These are phyloP conservation scores for Kryptolebias marmoratus DNA, from an alignment of 2,113 vertebrate genomes.

Conservation along the genomic window DNA sequence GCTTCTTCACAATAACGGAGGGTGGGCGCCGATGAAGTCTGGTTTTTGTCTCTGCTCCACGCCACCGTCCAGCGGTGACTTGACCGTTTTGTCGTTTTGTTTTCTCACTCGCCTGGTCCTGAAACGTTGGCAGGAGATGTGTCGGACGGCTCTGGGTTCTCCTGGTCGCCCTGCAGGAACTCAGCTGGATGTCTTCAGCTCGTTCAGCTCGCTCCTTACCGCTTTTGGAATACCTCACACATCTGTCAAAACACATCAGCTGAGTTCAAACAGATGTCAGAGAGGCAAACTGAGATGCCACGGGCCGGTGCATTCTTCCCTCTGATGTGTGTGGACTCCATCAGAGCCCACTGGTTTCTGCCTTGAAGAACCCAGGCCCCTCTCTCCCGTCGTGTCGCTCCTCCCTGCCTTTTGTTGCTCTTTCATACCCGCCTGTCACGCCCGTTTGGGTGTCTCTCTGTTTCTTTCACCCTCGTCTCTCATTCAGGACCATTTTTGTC, in stretches of 20 bases:
- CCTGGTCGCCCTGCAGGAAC: slow-evolving; percentile 20
- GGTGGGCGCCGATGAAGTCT: no score
- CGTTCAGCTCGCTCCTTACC: slow-evolving; percentile 41
- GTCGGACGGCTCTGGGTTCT: slow-evolving; percentile 28
- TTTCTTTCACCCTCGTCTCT: no score
- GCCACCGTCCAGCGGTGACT: no score
- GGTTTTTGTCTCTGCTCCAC: no score
- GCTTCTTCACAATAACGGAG: no score
- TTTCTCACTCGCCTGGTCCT: background rate
- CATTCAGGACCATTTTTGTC: no score
- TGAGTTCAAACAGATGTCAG: slow-evolving; percentile 75
- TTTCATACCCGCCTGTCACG: slow-evolving; percentile 24
- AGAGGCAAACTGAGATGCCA: slow-evolving; percentile 56
- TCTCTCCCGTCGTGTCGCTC: slow-evolving; percentile 17
- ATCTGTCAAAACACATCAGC: slow-evolving; percentile 81
- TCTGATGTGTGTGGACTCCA: slow-evolving; percentile 4
- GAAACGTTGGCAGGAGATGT: slow-evolving; percentile 66
- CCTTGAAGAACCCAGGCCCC: slow-evolving; percentile 16
- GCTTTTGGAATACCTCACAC: slow-evolving; percentile 73
- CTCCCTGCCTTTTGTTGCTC: slow-evolving; percentile 15
- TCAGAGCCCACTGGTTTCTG: background rate
- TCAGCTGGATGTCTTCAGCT: slow-evolving; percentile 47
- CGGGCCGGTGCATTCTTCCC: slow-evolving; percentile 60
- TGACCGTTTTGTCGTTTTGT: no score
- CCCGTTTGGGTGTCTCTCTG: background rate